Base-by-base conservation (phyloP, 2,888 invertebrate genomes). In the Oxytorus armatus region DNA sequence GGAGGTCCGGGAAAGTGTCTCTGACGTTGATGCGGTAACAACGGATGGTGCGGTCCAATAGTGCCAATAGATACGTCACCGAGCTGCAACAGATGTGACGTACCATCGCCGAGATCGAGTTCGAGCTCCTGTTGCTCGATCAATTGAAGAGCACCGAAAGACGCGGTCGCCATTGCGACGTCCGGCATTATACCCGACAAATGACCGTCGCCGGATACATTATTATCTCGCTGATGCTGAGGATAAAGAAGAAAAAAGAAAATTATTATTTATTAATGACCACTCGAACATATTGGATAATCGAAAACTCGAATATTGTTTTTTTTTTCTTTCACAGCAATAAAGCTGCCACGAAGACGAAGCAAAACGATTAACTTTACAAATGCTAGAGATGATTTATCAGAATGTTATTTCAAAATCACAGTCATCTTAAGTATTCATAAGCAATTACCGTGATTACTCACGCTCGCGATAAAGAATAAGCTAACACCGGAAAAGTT, bases 121-220 rank as follows among this genome's bases (percentile, higher is more conserved):
- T 97, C 97, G 89, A 97, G 93, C 86, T 95, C 95, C 85, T 93
- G 93, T 82, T 92, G 93, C 85, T 93, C 93, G 79, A 93, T 93
- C 83, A 95, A 92, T 92, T 95, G 95, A 89, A 95, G 93, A 91
- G 94, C 96, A 4, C 93, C 95, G 89, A 94, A 94, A 82, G 94
- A 96, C 83, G 95, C 96, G 74, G 95, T 97, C 87, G 97, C 97
- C 97, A 97, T 97, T 14, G 97, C 97, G 86, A 98, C 97, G 92
- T 98, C 98, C 0, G 98, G 98, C 95, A 98, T 97, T 87, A 96
- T 95, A 82, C 97, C 97, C 21, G 96, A 95, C 81, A 96, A 92
- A 86, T 95, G 95, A 86, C 96, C 95, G 89, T 95, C 93, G 92
- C 94, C 94, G 86, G 94, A 94, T 44, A 94, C 94, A 89, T 93